Base-by-base conservation (phyloP, 1,140 invertebrate genomes). In the Subanguina moxae region DNA sequence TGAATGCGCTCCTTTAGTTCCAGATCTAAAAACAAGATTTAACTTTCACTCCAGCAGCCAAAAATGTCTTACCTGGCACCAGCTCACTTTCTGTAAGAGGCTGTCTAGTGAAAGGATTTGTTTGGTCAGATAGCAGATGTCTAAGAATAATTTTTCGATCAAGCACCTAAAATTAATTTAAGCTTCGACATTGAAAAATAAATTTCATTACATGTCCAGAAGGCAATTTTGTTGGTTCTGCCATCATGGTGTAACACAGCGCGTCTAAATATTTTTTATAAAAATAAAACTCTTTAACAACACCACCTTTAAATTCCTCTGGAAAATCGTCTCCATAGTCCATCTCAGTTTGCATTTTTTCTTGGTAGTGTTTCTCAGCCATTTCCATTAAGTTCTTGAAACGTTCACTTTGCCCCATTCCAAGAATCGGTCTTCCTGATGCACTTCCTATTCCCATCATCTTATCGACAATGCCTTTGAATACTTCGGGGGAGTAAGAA, bases 201-300 rank as follows among this genome's bases (percentile, higher is more conserved):
- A n/a, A 11, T 11, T 38, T 11, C 3, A 5, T 38, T 38, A 38
- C 87, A 77, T 91, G 91, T 65, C 94, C 94, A 65, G 92, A 92
- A 11, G 94, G 94, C 68, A 98, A 85, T 66, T 90, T 86, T 0
- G 97, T 93, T 1, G 94, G 94, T 83, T 98, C 93, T 0, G 89
- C 89, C 94, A 97, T 97, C 21, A 98, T 83, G 0, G 93, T 97
- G 80, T 94, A 92, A 93, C 97, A 96, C 0, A 98, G 84, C 0
- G 94, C 93, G 65, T 71, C 69, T 71, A 30, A 63, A 28, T 68
- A 19, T 25, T 32, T 19, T 58, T 68, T 30, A 32, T 30, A 63
- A 65, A 52, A 64, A 7, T 52, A 17, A 61, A 15, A 61, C 17
- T 21, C 58, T 30, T 30, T 5, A 30, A 1, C 3, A 61, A 45